Conservation (phyloP, 1,140 invertebrate genomes). For the Lordiphosa mommai region DNA sequence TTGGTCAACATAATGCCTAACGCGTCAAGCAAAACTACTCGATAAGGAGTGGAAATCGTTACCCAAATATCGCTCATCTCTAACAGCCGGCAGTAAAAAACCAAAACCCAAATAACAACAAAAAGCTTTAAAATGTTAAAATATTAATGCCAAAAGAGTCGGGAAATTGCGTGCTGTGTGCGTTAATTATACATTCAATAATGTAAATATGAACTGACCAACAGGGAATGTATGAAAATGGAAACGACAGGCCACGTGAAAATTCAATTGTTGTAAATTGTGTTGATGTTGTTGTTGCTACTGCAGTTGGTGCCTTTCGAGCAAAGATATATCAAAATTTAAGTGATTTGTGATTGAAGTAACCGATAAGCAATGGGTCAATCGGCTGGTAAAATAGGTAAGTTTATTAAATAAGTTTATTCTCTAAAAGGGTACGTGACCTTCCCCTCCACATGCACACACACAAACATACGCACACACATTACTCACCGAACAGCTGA, state of each 20-base stretch:
- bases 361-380: slow-evolving; percentile 59
- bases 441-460: slow-evolving; percentile 36
- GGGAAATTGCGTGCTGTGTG: slow-evolving; percentile 2
- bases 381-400: slow-evolving; percentile 76
- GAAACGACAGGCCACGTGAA: slow-evolving; percentile 17
- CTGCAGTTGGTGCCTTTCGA: slow-evolving; percentile 23
- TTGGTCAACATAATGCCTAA: no score
- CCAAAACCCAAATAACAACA: slow-evolving; percentile 41
- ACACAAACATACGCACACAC: slow-evolving; percentile 22
- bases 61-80: no score
- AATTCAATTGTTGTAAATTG: slow-evolving; percentile 47
- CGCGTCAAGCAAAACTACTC: no score
- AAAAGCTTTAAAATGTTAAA: slow-evolving; percentile 27
- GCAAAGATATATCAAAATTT: slow-evolving; percentile 8
- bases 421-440: slow-evolving; percentile 66
- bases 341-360: slow-evolving; percentile 20
- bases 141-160: slow-evolving; percentile 13
- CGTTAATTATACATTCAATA: slow-evolving; percentile 1
- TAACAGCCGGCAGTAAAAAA: slow-evolving; percentile 21
- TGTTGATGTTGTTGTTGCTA: slow-evolving; percentile 13
- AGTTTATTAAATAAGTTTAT: slow-evolving; percentile 25
- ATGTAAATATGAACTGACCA: neutral
- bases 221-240: neutral
- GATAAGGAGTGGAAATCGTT: no score
- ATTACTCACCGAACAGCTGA: slow-evolving; percentile 39